Conservation (phyloP, 2,113 vertebrate genomes). For the Drymodes brunneopygia region DNA sequence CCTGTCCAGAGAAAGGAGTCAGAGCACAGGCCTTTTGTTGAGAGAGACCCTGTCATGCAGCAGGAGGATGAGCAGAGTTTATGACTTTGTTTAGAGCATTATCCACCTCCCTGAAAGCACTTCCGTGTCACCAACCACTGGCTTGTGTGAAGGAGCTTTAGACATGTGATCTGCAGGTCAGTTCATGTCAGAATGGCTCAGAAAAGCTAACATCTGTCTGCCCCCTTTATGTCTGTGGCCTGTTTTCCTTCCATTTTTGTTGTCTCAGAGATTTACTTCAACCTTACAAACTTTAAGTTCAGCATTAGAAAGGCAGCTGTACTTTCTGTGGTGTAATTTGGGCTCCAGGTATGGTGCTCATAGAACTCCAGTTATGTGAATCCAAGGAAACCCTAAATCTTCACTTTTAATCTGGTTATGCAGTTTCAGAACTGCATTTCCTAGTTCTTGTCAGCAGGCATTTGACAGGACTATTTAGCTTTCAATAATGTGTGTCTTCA, state of each 20-base stretch:
- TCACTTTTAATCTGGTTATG: not conserved
- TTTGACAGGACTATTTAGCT: not conserved
- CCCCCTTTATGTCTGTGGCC: not conserved
- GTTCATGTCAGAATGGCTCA: not conserved
- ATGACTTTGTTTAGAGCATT: not conserved
- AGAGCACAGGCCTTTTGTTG: not conserved
- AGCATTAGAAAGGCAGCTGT: not conserved
- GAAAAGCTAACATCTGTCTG: not conserved
- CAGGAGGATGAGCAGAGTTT: not conserved
- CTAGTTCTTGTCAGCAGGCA: not conserved
- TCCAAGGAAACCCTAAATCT: not conserved
- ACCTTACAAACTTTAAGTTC: not conserved
- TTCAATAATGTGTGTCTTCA: not conserved
- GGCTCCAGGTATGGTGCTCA: not conserved
- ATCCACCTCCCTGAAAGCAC: not conserved
- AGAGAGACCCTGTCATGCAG: not conserved
- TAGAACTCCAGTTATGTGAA: not conserved
- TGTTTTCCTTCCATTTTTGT: not conserved
- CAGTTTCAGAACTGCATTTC: not conserved
- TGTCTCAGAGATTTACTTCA: not conserved
- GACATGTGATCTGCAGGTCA: rapidly evolving
- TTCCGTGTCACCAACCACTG: not conserved
- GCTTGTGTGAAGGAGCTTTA: rapidly evolving
- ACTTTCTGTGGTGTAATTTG: rapidly evolving
- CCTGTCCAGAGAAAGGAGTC: not conserved